Evolutionary conservation across 2,113 vertebrate species (phyloP).

Genomic region (Neotoma lepida): DNA sequence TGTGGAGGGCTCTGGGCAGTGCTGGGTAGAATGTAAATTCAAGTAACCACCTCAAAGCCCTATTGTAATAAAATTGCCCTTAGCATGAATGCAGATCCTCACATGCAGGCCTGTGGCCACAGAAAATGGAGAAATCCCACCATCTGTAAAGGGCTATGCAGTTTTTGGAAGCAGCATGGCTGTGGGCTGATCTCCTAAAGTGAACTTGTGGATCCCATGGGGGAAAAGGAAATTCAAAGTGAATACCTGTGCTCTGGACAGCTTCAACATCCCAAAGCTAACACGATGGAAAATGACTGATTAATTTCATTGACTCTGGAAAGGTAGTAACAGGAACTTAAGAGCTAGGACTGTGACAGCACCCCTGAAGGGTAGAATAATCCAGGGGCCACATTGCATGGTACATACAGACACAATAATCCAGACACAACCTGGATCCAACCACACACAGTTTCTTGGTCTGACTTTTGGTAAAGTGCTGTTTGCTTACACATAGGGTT

Average conservation of each 20-base stretch:
- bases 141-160: not conserved
- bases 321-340: not conserved
- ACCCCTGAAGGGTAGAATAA: not conserved
- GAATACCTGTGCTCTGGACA: not conserved
- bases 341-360: not conserved
- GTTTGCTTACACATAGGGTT: not conserved
- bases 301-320: not conserved
- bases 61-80: constrained; percentile 62
- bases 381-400: not conserved
- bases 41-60: constrained; percentile 72
- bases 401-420: not conserved
- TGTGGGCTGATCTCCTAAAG: not conserved
- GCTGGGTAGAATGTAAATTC: constrained; percentile 65
- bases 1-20: not conserved
- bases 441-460: not conserved
- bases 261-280: not conserved
- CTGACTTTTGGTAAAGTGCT: constrained; percentile 17
- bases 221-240: not conserved
- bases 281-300: not conserved
- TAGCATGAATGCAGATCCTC: constrained; percentile 34
- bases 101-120: not conserved
- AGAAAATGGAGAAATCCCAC: not conserved
- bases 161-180: not conserved
- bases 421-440: not conserved
- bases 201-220: not conserved